Evolutionary conservation across 2,888 invertebrate species (phyloP), one percentile per base, ranked within the genome.

Genomic region (Tinea semifulvella): DNA sequence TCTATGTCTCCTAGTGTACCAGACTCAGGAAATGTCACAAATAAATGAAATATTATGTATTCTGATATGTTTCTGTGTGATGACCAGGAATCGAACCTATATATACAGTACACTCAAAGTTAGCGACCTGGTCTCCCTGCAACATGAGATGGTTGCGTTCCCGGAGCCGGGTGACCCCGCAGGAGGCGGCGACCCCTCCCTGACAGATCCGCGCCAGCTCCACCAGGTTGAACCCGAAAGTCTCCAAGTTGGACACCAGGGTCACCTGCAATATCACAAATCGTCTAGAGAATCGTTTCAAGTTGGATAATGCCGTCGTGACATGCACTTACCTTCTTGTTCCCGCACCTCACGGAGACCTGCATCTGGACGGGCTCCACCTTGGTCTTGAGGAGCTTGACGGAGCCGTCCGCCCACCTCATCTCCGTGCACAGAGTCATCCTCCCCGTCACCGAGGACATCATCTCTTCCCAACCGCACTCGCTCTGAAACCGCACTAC

Each of bases 51-150:
- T n/a, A n/a, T n/a, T n/a, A n/a, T n/a, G n/a, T n/a, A n/a, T n/a
- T n/a, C n/a, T n/a, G n/a, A n/a, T n/a, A n/a, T n/a, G n/a, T n/a
- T n/a, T n/a, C n/a, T n/a, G n/a, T n/a, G n/a, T n/a, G n/a, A n/a
- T n/a, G n/a, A n/a, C n/a, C n/a, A n/a, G n/a, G n/a, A n/a, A n/a
- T n/a, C n/a, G n/a, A n/a, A n/a, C n/a, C n/a, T n/a, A n/a, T n/a
- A n/a, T n/a, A n/a, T n/a, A n/a, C n/a, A n/a, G n/a, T n/a, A n/a
- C n/a, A n/a, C n/a, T n/a, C n/a, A n/a, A n/a, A n/a, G n/a, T n/a
- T n/a, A n/a, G n/a, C n/a, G 47, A 94, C 87, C 84, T 96, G 96
- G 72, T 96, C 96, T 6, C 96, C 96, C 75, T 96, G 96, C 48
- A 96, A 86, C 65, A 94, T 84, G 22, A 96, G 86, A 68, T 93